Percentiles rank a stretch among this genome's conserved stretches.
Conservation (phyloP, 2,888 invertebrate species). For the Acrobeloides nanus region DNA sequence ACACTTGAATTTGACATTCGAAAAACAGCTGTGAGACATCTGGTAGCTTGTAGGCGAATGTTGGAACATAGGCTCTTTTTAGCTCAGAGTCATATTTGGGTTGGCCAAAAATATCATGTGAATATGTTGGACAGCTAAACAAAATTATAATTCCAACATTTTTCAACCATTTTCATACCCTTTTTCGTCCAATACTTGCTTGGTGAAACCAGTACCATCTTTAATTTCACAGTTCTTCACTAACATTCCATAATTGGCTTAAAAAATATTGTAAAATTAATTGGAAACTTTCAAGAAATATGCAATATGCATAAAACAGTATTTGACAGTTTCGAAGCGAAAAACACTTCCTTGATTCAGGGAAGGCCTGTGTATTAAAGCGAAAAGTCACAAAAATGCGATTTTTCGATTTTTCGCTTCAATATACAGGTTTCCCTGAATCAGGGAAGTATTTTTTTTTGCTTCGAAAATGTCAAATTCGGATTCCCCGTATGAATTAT, state of each 20-base stretch:
- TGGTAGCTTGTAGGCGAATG: conserved; percentile 46
- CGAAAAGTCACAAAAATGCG: too few relatives aligned
- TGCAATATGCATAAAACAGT: too few relatives aligned
- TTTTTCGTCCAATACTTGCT: conserved; percentile 29
- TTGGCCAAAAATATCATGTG: conserved; percentile 33
- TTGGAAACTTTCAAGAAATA: too few relatives aligned
- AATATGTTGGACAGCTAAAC: conserved; percentile 36
- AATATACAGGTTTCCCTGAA: too few relatives aligned
- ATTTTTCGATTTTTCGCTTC: too few relatives aligned
- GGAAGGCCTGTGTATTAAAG: too few relatives aligned
- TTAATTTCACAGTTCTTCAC: conserved; percentile 39
- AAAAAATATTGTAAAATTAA: too few relatives aligned
- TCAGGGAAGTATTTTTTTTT: too few relatives aligned
- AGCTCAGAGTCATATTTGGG: conserved; percentile 36
- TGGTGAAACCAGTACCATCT: conserved; percentile 26
- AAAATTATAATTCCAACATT: neutral
- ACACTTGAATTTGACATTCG: conserved; percentile 46
- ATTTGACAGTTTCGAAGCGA: too few relatives aligned
- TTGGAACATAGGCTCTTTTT: conserved; percentile 38
- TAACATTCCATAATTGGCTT: conserved; percentile 38
- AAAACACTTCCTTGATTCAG: too few relatives aligned
- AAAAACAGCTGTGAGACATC: conserved; percentile 41
- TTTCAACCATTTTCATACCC: conserved; percentile 17
- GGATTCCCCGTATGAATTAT: too few relatives aligned
- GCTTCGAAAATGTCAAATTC: too few relatives aligned